A percentile compares a stretch with the other conserved stretches of the same genome.
These are phyloP conservation scores for Sipha maydis DNA, from an alignment of 2,888 invertebrate genomes.

Conservation along the genomic window DNA sequence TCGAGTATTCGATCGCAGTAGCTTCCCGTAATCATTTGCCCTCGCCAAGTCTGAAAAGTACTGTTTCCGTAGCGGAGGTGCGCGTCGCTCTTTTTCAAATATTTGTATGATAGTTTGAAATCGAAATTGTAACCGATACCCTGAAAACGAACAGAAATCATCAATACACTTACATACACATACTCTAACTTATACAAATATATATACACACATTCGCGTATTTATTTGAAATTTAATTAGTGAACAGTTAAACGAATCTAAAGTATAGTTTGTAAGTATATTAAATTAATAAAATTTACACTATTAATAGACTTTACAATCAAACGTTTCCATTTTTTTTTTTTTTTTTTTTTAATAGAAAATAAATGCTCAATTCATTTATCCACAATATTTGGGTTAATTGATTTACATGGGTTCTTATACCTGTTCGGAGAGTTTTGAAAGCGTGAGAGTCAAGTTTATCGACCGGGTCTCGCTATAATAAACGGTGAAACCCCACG, in stretches of 20 bases:
- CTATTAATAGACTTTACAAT: background rate
- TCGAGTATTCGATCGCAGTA: slow-evolving; percentile 85
- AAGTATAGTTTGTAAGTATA: no score
- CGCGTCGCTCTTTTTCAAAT: slow-evolving; percentile 80
- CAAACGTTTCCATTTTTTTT: no score
- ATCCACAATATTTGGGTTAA: background rate
- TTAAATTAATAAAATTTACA: background rate
- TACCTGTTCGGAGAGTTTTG: slow-evolving; percentile 80
- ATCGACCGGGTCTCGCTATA: slow-evolving; percentile 84
- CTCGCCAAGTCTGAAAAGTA: slow-evolving; percentile 79
- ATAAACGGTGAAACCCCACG: slow-evolving; percentile 86
- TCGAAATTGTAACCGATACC: slow-evolving; percentile 83
- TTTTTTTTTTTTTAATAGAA: background rate
- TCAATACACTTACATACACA: background rate
- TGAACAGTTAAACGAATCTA: no score
- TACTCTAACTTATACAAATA: no score
- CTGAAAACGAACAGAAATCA: slow-evolving; percentile 67
- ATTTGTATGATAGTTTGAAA: slow-evolving; percentile 86
- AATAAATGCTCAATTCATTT: background rate
- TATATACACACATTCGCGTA: no score
- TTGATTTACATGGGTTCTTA: background rate
- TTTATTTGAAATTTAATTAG: no score
- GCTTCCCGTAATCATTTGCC: slow-evolving; percentile 79
- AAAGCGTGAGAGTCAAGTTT: slow-evolving; percentile 78
- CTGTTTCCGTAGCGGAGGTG: slow-evolving; percentile 81